Evolutionary conservation across 2,113 vertebrate genomes (phyloP).

Genomic region (Poeciliopsis occidentalis): DNA sequence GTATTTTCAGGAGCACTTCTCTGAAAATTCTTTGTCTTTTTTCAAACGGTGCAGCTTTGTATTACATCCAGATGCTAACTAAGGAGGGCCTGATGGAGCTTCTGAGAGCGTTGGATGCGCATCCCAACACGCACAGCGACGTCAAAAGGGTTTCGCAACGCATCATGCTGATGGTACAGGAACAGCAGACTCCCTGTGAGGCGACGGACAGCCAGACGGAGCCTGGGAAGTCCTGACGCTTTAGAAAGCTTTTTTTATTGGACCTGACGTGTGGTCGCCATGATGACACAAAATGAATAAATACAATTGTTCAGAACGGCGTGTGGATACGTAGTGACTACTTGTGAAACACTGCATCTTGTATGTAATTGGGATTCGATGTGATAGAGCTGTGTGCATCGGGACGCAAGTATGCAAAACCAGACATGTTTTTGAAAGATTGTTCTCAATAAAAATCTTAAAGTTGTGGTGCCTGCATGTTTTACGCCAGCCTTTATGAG

Average conservation of each 20-base stretch:
- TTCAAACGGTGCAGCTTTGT: conserved; percentile 75
- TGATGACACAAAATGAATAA: background rate
- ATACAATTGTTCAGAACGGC: background rate
- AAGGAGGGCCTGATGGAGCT: conserved; percentile 87
- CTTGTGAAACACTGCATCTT: background rate
- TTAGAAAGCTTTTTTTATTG: background rate
- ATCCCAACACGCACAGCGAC: conserved; percentile 85
- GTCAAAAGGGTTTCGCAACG: conserved; percentile 84
- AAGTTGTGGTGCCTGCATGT: background rate
- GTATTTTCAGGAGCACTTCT: background rate
- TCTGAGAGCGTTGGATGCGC: conserved; percentile 84
- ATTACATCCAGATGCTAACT: conserved; percentile 90
- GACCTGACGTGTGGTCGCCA: background rate
- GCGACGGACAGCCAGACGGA: background rate
- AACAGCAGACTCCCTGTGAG: conserved; percentile 75
- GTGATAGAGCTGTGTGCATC: background rate
- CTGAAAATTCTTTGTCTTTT: conserved; percentile 4
- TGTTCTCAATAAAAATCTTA: background rate
- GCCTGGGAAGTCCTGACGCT: conserved; percentile 20
- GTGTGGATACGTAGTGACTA: background rate
- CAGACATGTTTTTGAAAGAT: background rate
- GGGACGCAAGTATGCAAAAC: background rate
- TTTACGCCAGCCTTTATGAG: background rate
- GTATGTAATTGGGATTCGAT: background rate
- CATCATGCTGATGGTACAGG: conserved; percentile 85